phyloP scores from a whole-genome alignment of 2,888 invertebrate genomes.

The Prionchulus punctatus region DNA sequence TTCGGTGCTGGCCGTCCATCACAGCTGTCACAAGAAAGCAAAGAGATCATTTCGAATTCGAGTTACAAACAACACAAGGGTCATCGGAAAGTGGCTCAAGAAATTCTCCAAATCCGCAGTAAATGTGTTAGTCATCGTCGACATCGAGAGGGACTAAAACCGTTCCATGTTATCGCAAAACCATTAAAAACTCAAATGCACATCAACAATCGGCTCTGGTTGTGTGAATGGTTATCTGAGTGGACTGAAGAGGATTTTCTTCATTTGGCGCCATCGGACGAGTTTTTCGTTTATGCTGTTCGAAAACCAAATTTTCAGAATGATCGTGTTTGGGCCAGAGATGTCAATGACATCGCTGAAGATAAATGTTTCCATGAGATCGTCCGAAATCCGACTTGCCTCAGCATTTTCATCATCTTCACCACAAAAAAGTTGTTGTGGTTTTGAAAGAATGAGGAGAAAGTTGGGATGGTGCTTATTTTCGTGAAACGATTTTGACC shows the following conservation, averaged over 20 bases:
- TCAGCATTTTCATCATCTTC: neutral
- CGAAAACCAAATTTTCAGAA: neutral
- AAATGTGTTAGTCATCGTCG: neutral
- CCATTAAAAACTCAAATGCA: neutral
- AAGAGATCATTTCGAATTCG: too few relatives aligned
- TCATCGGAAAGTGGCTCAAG: neutral
- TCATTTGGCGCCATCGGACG: neutral
- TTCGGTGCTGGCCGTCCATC: too few relatives aligned
- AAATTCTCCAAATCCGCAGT: neutral
- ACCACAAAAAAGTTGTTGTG: neutral
- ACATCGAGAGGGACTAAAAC: neutral
- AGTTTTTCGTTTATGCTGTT: neutral
- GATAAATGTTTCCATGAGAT: neutral
- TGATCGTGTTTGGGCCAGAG: slow-evolving; percentile 1
- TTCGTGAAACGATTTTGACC: neutral
- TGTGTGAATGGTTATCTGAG: neutral
- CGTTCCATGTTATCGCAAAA: neutral
- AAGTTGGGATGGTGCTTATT: slow-evolving; percentile 1
- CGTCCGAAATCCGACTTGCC: neutral
- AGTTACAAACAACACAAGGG: neutral
- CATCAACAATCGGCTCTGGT: neutral
- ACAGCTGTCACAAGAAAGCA: too few relatives aligned
- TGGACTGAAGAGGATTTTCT: neutral
- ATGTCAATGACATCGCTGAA: neutral
- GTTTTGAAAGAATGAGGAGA: neutral